A percentile compares a stretch with the other conserved stretches of the same genome.
Evolutionary conservation across 1,140 invertebrate species (phyloP).

Genomic region (Sycobia sp.): DNA sequence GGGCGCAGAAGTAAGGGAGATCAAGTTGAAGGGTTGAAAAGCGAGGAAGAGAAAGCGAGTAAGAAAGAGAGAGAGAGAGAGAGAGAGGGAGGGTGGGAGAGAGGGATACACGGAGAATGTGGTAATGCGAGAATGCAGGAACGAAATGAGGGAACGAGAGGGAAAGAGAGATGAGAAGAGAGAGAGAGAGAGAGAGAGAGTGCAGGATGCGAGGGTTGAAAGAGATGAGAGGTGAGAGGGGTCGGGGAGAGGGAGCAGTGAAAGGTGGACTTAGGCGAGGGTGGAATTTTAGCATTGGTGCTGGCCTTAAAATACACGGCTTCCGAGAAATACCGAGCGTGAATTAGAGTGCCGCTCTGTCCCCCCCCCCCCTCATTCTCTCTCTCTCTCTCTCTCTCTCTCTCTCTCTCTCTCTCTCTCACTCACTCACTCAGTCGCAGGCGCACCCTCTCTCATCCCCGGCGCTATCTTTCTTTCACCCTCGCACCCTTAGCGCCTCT

Average conservation of each 20-base stretch:
- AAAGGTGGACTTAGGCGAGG: slow-evolving; percentile 36
- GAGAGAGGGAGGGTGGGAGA: slow-evolving; percentile 37
- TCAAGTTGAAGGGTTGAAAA: slow-evolving; percentile 12
- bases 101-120: slow-evolving; percentile 30
- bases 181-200: slow-evolving; percentile 29
- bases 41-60: slow-evolving; percentile 25
- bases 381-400: slow-evolving; percentile 10
- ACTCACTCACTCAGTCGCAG: too few relatives aligned
- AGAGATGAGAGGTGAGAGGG: slow-evolving; percentile 8
- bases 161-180: slow-evolving; percentile 25
- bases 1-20: background rate
- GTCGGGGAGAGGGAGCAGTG: background rate
- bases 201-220: slow-evolving; percentile 5
- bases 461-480: too few relatives aligned
- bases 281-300: slow-evolving; percentile 55
- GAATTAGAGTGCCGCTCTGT: slow-evolving; percentile 50
- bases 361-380: too few relatives aligned
- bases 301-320: slow-evolving; percentile 56
- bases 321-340: slow-evolving; percentile 55
- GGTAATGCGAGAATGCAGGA: slow-evolving; percentile 35
- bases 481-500: too few relatives aligned
- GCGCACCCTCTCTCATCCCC: too few relatives aligned
- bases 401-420: slow-evolving; percentile 31
- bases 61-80: slow-evolving; percentile 33
- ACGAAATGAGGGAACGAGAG: slow-evolving; percentile 30